Conservation (phyloP, 2,888 invertebrate species). For the Athalia cordata region DNA sequence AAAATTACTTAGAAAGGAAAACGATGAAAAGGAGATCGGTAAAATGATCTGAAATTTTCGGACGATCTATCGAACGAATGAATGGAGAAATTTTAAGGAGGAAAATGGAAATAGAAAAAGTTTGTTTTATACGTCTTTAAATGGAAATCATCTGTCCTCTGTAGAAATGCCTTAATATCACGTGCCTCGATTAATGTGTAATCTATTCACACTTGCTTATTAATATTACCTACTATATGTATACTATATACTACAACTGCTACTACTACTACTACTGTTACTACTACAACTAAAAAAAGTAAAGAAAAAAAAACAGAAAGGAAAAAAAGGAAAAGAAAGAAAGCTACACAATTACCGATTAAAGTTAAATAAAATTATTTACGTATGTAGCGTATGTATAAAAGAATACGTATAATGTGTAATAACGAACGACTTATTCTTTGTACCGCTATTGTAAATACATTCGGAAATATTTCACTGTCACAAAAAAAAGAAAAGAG, state of each 20-base stretch:
- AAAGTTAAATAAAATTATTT: slow-evolving; percentile 49
- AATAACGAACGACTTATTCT: slow-evolving; percentile 62
- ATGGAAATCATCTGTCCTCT: slow-evolving; percentile 60
- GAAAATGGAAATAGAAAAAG: slow-evolving; percentile 36
- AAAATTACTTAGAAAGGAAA: not conserved
- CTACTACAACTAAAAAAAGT: not conserved
- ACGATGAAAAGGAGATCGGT: not conserved
- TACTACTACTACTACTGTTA: slow-evolving; percentile 17
- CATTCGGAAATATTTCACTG: slow-evolving; percentile 63
- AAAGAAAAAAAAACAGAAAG: too few relatives aligned
- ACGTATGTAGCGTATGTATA: slow-evolving; percentile 63
- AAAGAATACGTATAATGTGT: slow-evolving; percentile 63
- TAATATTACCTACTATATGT: not conserved
- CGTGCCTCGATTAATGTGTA: slow-evolving; percentile 69
- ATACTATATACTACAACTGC: too few relatives aligned
- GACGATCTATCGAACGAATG: not conserved
- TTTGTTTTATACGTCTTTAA: slow-evolving; percentile 53
- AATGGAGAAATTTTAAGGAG: not conserved
- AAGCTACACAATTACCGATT: not conserved
- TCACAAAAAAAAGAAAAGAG: slow-evolving; percentile 47
- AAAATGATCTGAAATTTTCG: not conserved
- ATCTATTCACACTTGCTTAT: slow-evolving; percentile 66
- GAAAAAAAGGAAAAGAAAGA: too few relatives aligned
- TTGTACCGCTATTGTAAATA: slow-evolving; percentile 69
- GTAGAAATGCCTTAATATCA: slow-evolving; percentile 70